Base-by-base conservation (phyloP, 2,113 vertebrate genomes). In the Casuarius casuarius region DNA sequence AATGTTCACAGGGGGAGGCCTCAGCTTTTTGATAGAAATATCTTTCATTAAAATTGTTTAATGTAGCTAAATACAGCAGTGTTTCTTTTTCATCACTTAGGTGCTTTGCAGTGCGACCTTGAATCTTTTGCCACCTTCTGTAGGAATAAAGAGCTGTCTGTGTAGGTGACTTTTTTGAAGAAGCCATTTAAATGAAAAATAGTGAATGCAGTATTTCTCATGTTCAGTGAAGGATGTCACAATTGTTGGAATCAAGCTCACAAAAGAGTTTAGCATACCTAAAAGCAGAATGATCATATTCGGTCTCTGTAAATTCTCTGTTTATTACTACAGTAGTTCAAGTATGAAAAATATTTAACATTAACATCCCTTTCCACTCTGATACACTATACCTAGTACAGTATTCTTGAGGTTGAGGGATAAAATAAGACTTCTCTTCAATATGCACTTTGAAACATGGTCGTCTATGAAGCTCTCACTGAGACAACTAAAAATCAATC, bases 1-100 rank as follows among this genome's bases (percentile, higher is more conserved):
- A 96, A 63, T 59, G 54, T 35, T 83, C 61, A 2, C 68, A 88
- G 67, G 33, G 63, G 72, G 65, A 93, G 16, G 56, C 65, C 91
- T 80, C 61, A 88, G 88, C 21, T 90, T 90, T 74, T 67, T 38
- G 56, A 71, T 0, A 52, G 10, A 88, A 93, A 10, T 26, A 86
- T 38, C 46, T 74, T 74, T 33, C 68, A 84, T 19, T 26, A 10
- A 68, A 94, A 84, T 5, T 63, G 12, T 54, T 81, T 65, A 26
- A 54, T 16, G 18, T 14, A 59, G 51, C 17, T 59, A 94, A 40
- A 67, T 61, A 74, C 12, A 86, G 38, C 33, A 92, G 28, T 1
- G 0, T 20, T 48, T 76, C 74, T 46, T 78, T 70, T 44, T 83
- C 38, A 74, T 15, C 15, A 23, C 56, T 87, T 33, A 16, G 5